A percentile compares a stretch with the other conserved stretches of the same genome.
Conservation (phyloP, 2,888 invertebrate species). For the Thumatha senex region DNA sequence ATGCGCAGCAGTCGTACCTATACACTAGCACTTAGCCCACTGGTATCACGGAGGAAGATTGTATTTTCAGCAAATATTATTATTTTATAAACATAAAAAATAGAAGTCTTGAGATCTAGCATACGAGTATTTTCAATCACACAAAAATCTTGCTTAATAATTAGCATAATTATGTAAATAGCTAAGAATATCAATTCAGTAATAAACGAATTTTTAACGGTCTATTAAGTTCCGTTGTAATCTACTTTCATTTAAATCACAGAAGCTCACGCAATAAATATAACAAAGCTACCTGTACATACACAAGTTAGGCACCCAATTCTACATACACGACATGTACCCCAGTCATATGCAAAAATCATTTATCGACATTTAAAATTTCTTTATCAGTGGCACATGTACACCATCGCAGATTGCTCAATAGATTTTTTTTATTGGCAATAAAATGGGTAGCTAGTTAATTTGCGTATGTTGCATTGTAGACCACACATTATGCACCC, state of each 20-base stretch:
- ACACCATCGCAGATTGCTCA: conserved; percentile 70
- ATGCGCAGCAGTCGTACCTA: too few relatives aligned
- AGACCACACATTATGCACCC: conserved; percentile 67
- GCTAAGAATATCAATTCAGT: conserved; percentile 47
- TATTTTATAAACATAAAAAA: too few relatives aligned
- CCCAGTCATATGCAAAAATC: conserved; percentile 79
- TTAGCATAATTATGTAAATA: too few relatives aligned
- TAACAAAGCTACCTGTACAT: conserved; percentile 62
- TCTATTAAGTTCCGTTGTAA: conserved; percentile 66
- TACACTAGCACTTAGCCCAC: too few relatives aligned
- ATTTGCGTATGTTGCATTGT: conserved; percentile 79
- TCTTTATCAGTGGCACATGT: conserved; percentile 69
- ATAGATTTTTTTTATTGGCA: conserved; percentile 73
- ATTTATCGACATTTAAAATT: conserved; percentile 77
- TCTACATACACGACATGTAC: conserved; percentile 53
- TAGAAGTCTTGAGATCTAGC: too few relatives aligned
- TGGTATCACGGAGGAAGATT: too few relatives aligned
- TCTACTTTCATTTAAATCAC: conserved; percentile 65
- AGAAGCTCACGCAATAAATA: conserved; percentile 55
- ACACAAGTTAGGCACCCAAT: conserved; percentile 73
- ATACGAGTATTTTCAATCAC: too few relatives aligned
- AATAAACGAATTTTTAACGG: conserved; percentile 69
- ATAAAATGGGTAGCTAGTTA: conserved; percentile 79
- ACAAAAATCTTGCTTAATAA: too few relatives aligned
- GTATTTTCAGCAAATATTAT: too few relatives aligned